These are phyloP conservation scores for Melanotaenia boesemani DNA, from an alignment of 2,797 vertebrate genomes.

Conservation along the genomic window DNA sequence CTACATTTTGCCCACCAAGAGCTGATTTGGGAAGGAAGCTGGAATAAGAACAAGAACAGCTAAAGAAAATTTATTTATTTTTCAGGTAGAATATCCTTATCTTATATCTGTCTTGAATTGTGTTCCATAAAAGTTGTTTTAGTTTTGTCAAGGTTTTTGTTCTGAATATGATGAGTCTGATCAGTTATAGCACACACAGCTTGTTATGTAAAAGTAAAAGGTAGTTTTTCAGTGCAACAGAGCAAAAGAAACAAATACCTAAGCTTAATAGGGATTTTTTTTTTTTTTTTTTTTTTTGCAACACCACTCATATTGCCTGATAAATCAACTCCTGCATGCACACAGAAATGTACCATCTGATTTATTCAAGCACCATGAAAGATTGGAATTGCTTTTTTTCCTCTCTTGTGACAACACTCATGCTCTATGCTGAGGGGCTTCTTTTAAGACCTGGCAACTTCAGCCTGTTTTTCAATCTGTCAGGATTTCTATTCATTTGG, in stretches of 20 bases:
- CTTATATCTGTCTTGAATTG: neutral
- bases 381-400: slow-evolving; percentile 69
- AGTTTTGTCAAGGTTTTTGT: neutral
- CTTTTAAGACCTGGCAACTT: slow-evolving; percentile 70
- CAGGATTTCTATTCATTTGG: slow-evolving; percentile 71
- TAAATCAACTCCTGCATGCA: slow-evolving; percentile 73
- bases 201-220: neutral
- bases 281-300: slow-evolving; percentile 31
- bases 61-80: neutral
- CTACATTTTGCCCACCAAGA: neutral
- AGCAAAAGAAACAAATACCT: slow-evolving; percentile 61
- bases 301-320: slow-evolving; percentile 66
- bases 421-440: slow-evolving; percentile 58
- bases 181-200: neutral
- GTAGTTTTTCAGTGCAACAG: slow-evolving; percentile 46
- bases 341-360: slow-evolving; percentile 70
- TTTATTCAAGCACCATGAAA: slow-evolving; percentile 49
- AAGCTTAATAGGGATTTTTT: slow-evolving; percentile 47
- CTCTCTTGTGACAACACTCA: slow-evolving; percentile 48
- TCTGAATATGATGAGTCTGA: neutral
- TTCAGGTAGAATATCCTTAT: neutral
- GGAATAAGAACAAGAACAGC: neutral
- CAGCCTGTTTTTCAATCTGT: slow-evolving; percentile 66
- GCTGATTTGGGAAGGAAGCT: neutral
- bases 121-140: neutral